Conservation (phyloP, 2,797 vertebrate species). For the Dipus sagitta region DNA sequence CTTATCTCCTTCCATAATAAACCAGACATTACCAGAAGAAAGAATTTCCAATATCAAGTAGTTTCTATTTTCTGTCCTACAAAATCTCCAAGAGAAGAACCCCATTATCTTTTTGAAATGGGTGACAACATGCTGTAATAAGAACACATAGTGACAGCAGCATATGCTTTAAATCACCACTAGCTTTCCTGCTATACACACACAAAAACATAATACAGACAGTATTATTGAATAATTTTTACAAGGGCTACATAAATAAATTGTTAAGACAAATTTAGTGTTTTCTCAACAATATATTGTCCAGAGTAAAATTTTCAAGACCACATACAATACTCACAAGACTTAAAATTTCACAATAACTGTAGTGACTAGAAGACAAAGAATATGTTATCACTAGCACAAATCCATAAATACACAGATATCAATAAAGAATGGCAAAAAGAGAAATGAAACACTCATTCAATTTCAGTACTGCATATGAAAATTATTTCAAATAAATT, state of each 20-base stretch:
- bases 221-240: not conserved
- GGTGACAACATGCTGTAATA: not conserved
- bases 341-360: not conserved
- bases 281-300: not conserved
- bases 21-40: not conserved
- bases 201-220: not conserved
- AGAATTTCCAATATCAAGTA: not conserved
- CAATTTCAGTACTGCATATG: not conserved
- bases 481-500: not conserved
- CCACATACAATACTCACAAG: not conserved
- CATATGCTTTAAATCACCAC: not conserved
- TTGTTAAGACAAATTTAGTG: not conserved
- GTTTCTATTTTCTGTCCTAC: not conserved
- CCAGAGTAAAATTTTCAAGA: not conserved
- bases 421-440: not conserved
- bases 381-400: not conserved
- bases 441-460: not conserved
- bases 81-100: not conserved
- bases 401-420: slow-evolving; percentile 13
- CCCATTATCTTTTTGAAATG: not conserved
- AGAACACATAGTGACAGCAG: not conserved
- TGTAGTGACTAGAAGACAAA: not conserved
- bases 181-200: not conserved
- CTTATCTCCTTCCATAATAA: not conserved
- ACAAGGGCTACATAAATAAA: not conserved